phyloP scores from a whole-genome alignment of 1,140 invertebrate species.

The Heliconius nattereri region DNA sequence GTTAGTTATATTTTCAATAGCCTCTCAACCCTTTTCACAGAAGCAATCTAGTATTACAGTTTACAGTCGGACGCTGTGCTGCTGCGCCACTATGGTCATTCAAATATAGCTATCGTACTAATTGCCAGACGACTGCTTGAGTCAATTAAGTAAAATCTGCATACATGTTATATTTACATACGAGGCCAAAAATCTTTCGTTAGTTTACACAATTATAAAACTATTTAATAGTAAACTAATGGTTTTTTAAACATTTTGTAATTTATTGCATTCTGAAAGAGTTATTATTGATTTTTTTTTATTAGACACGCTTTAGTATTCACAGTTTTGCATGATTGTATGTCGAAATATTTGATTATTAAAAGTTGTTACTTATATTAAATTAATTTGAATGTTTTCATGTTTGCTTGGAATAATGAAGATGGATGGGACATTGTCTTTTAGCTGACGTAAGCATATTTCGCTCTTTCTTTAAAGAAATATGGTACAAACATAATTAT shows the following conservation, averaged over 20 bases:
- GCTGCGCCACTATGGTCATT: neutral
- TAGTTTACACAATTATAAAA: slow-evolving; percentile 9
- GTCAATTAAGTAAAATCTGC: neutral
- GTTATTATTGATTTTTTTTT: slow-evolving; percentile 10
- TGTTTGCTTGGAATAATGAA: neutral
- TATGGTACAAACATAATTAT: too few species aligned
- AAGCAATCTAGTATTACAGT: too few species aligned
- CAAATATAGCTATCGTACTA: neutral
- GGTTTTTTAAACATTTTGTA: slow-evolving; percentile 12
- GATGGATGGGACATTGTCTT: neutral
- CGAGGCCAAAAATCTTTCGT: slow-evolving; percentile 6
- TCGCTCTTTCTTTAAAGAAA: too few species aligned
- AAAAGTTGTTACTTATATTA: too few species aligned
- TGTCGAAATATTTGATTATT: neutral
- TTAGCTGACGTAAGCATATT: too few species aligned
- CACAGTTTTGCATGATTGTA: neutral
- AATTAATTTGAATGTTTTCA: neutral
- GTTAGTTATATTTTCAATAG: too few species aligned
- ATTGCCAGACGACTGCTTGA: neutral
- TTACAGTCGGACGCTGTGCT: too few species aligned
- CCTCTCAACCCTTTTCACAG: too few species aligned
- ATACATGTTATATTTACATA: neutral
- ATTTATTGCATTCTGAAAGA: neutral
- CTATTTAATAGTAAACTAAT: slow-evolving; percentile 15
- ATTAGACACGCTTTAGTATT: slow-evolving; percentile 8